These are phyloP conservation scores for Pardosa pseudoannulata DNA, from an alignment of 2,888 invertebrate species.

Conservation along the genomic window DNA sequence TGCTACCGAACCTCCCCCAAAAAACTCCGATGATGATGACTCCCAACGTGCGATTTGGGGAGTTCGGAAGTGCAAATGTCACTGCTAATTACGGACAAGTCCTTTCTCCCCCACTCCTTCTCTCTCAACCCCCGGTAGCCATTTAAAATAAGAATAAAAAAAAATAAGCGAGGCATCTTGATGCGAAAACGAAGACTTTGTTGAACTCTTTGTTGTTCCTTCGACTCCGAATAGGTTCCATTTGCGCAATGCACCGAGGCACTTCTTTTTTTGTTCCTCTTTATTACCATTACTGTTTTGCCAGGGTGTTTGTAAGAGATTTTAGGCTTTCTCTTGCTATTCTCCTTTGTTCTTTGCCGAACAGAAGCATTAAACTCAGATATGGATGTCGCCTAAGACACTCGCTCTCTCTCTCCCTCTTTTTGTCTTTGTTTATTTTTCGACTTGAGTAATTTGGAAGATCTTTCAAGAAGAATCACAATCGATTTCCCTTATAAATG, in stretches of 20 bases:
- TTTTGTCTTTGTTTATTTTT: background rate
- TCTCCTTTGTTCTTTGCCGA: constrained; percentile 9
- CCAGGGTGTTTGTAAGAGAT: constrained; percentile 36
- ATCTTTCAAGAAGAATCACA: background rate
- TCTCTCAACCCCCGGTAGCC: too few relatives aligned
- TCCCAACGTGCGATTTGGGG: constrained; percentile 51
- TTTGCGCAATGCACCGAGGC: constrained; percentile 17
- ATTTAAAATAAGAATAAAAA: background rate
- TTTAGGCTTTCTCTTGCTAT: too few relatives aligned
- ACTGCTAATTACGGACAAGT: constrained; percentile 58
- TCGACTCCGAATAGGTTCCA: constrained; percentile 24
- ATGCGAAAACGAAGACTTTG: constrained; percentile 66
- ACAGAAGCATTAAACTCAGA: constrained; percentile 27
- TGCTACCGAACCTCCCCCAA: background rate
- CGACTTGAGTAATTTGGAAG: constrained; percentile 1
- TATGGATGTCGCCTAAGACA: constrained; percentile 9
- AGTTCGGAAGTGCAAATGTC: constrained; percentile 55
- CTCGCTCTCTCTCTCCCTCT: too few relatives aligned
- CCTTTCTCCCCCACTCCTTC: background rate
- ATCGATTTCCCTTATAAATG: constrained; percentile 15
- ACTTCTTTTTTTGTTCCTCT: constrained; percentile 21
- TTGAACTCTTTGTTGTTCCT: constrained; percentile 21
- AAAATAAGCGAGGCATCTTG: constrained; percentile 23
- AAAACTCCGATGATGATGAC: too few relatives aligned
- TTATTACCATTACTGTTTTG: constrained; percentile 46